Base-by-base conservation (phyloP, 2,113 vertebrate genomes). In the Mustela lutreola region DNA sequence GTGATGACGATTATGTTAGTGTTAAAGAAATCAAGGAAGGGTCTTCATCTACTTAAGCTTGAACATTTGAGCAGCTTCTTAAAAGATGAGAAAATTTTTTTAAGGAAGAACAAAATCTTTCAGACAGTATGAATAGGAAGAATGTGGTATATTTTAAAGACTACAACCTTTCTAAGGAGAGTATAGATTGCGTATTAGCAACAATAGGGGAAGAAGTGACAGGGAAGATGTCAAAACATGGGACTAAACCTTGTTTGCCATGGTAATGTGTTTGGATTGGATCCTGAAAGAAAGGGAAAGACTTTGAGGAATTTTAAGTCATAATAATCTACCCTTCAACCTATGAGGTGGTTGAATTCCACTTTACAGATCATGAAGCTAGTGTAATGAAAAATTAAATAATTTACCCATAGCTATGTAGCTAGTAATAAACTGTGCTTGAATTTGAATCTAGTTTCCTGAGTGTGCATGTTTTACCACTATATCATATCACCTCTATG, bases 201-300 rank as follows among this genome's bases (percentile, higher is more conserved):
- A 70, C 83, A 70, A 60, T 26, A 75, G 58, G 7, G 24, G 53
- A 83, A 28, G 11, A n/a, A 21, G 33, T 83, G 56, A 80, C 48
- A 92, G 67, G 48, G 11, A 91, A 33, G n/a, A 8, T 84, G 45
- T 73, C 84, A 92, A 62, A 53, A 84, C 21, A 39, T 50, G 67
- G 28, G 22, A 70, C 39, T 75, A 92, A 92, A 11, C 36, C 31
- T 95, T 97, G 16, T 95, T 95, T 97, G 60, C 14, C 63, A n/a
- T 67, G 76, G 42, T 28, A 67, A 86, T 81, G 22, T 22, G 21
- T 81, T 96, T 95, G 39, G n/a, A 81, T 70, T 80, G 28, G 75
- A 76, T 84, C 45, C 11, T 80, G 21, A 89, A 96, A 88, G 53
- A 92, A 3, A 16, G n/a, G 3, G 15, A 53, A 84, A 58, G 62